Conservation (phyloP, 1,140 invertebrate genomes). For the Araneus ventricosus region DNA sequence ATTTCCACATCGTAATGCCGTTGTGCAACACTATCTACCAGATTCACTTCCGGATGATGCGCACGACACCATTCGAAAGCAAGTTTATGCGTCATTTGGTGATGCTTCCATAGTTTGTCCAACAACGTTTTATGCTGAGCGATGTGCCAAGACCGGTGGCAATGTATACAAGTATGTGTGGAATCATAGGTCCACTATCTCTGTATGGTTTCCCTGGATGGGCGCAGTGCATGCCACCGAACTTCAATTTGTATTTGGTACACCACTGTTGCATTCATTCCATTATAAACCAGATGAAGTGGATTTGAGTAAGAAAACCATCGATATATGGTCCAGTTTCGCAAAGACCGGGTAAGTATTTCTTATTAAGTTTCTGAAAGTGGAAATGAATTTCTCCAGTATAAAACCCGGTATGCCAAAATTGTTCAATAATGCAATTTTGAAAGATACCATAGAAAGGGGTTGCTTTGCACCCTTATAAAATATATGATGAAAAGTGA, state of each 20-base stretch:
- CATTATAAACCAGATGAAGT: constrained; percentile 46
- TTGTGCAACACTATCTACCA: neutral
- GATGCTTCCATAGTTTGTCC: constrained; percentile 19
- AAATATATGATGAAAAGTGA: no score
- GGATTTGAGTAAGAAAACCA: constrained; percentile 56
- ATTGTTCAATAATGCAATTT: no score
- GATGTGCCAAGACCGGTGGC: neutral
- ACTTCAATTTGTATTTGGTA: constrained; percentile 75
- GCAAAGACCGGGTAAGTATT: constrained; percentile 71
- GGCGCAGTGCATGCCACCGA: constrained; percentile 74
- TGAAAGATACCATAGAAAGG: no score
- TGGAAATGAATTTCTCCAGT: no score
- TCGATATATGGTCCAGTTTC: constrained; percentile 74
- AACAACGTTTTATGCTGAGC: neutral
- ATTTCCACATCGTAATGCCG: neutral
- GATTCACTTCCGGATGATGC: neutral
- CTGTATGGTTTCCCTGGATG: constrained; percentile 57
- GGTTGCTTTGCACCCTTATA: no score
- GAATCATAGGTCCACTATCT: constrained; percentile 62
- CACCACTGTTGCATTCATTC: constrained; percentile 60
- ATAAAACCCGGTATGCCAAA: no score
- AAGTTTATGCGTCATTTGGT: neutral
- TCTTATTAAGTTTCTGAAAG: neutral
- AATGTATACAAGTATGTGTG: constrained; percentile 76
- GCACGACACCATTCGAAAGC: neutral